A percentile compares a stretch with the other conserved stretches of the same genome.
phyloP scores from a whole-genome alignment of 2,797 vertebrate species.

The Odontamblyopus rebecca region DNA sequence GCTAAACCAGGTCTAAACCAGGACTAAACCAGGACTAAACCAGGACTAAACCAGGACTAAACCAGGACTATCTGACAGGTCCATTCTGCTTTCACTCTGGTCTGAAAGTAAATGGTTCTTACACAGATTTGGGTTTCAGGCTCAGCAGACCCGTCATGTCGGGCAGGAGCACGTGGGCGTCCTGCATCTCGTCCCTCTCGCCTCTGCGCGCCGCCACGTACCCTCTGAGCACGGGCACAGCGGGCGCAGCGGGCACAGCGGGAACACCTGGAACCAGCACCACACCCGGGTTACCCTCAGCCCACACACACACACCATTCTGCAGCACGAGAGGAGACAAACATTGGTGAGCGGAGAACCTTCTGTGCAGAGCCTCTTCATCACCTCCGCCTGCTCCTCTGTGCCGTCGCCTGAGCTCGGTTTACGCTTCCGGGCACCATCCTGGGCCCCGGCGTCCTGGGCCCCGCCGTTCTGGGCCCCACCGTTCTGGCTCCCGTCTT shows the following conservation, averaged over 20 bases:
- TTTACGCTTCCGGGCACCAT: slow-evolving; percentile 81
- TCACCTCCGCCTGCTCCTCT: slow-evolving; percentile 77
- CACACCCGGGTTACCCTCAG: slow-evolving; percentile 4
- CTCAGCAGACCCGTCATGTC: slow-evolving; percentile 79
- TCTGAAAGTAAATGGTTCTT: slow-evolving; percentile 6
- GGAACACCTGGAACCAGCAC: not conserved
- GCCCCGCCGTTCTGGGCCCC: slow-evolving; percentile 44
- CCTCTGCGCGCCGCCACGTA: slow-evolving; percentile 89
- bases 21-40: no score
- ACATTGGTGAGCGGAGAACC: slow-evolving; percentile 91
- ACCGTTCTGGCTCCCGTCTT: slow-evolving; percentile 60
- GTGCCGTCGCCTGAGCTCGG: slow-evolving; percentile 71
- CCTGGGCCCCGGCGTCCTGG: slow-evolving; percentile 54
- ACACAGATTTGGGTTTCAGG: slow-evolving; percentile 81
- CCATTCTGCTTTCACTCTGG: no score
- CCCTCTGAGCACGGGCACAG: slow-evolving; percentile 76
- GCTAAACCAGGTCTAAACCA: no score
- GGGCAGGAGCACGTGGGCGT: slow-evolving; percentile 88
- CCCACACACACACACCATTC: slow-evolving; percentile 11
- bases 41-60: no score
- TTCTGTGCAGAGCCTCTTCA: slow-evolving; percentile 99
- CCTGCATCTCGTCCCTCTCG: slow-evolving; percentile 96
- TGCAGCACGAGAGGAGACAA: slow-evolving; percentile 47
- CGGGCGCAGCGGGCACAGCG: slow-evolving; percentile 65
- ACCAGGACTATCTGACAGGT: no score